phyloP scores from a whole-genome alignment of 53 echinoderm and acorn worm genomes.

The Arbacia lixula region DNA sequence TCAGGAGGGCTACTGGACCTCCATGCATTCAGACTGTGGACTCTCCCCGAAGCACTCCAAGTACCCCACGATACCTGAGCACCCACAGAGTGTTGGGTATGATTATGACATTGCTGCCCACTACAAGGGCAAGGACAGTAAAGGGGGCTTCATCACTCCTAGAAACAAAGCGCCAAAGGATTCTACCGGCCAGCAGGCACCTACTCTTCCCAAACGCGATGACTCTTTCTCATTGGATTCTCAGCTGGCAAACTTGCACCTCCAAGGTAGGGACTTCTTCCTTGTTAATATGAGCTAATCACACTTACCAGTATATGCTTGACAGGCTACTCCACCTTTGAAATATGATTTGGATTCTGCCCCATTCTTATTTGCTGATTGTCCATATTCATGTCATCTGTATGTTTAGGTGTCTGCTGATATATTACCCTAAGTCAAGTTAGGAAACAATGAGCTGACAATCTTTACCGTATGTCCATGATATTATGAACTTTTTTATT shows the following conservation, averaged over 20 bases:
- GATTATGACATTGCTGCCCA: conserved; percentile 55
- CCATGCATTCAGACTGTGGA: conserved; percentile 99
- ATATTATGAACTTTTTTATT: too few relatives aligned
- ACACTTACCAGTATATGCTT: too few relatives aligned
- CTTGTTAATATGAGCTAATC: too few relatives aligned
- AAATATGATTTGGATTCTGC: too few relatives aligned
- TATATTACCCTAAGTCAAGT: too few relatives aligned
- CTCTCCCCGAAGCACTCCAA: conserved; percentile 64
- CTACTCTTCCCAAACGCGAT: conserved; percentile 22
- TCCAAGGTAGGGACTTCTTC: conserved; percentile 21
- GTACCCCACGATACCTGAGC: conserved; percentile 27
- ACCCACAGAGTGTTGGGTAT: conserved; percentile 43
- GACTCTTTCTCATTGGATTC: conserved; percentile 43
- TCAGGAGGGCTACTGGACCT: conserved; percentile 98
- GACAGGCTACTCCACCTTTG: too few relatives aligned
- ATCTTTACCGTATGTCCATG: too few relatives aligned
- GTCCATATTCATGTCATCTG: too few relatives aligned
- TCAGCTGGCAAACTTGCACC: conserved; percentile 18
- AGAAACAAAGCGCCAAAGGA: conserved; percentile 42
- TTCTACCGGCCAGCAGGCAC: background rate
- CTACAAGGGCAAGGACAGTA: conserved; percentile 32
- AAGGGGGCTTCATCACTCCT: conserved; percentile 43
- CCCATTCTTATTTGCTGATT: too few relatives aligned
- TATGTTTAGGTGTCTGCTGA: too few relatives aligned
- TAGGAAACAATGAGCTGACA: too few relatives aligned